Percentiles rank a stretch among this genome's conserved stretches.
phyloP scores from a whole-genome alignment of 2,797 vertebrate species.

The Ctenochaetus hawaiiensis region DNA sequence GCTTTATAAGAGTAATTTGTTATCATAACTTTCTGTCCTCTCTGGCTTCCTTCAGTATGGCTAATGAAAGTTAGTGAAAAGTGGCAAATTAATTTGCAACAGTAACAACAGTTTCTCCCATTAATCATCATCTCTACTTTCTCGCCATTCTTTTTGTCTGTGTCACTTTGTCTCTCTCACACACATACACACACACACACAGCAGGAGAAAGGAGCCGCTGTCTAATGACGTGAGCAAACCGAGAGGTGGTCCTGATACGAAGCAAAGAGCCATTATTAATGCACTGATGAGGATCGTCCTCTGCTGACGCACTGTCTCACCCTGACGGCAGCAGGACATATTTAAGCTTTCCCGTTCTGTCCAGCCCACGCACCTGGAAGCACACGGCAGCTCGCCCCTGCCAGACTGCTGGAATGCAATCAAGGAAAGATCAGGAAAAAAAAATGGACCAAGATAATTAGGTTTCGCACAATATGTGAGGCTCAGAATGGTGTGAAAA shows the following conservation, averaged over 20 bases:
- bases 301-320: constrained; percentile 30
- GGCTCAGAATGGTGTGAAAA: background rate
- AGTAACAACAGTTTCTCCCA: background rate
- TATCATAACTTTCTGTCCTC: background rate
- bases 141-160: background rate
- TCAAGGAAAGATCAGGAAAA: background rate
- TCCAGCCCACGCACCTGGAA: background rate
- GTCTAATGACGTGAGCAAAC: constrained; percentile 44
- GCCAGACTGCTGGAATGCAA: constrained; percentile 1
- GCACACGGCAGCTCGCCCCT: background rate
- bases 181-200: background rate
- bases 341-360: background rate
- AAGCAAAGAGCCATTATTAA: constrained; percentile 60
- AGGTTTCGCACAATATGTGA: background rate
- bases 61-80: background rate
- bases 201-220: constrained; percentile 2
- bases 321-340: background rate
- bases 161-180: too few species aligned
- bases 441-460: background rate
- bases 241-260: constrained; percentile 45
- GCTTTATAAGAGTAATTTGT: constrained; percentile 3
- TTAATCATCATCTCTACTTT: background rate
- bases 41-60: background rate
- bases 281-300: constrained; percentile 37
- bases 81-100: background rate